Evolutionary conservation across 2,888 invertebrate species (phyloP), one percentile per base, ranked within the genome.

Genomic region (Xanthia togata): DNA sequence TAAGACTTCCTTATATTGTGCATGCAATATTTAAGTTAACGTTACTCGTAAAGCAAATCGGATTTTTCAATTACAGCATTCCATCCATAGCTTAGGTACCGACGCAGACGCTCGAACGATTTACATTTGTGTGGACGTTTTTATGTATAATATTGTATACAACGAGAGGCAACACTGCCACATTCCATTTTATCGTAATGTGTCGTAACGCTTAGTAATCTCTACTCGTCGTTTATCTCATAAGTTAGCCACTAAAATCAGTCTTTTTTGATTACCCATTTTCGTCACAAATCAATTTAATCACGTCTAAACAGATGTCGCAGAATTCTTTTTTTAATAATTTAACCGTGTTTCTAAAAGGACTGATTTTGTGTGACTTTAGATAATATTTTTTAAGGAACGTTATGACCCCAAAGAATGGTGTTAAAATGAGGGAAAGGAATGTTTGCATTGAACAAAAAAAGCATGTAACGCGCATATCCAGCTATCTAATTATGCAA

Each of bases 31-130:
- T n/a, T n/a, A 90, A 90, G 91, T 83, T 86, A 91, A 91, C 71
- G 90, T 92, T 90, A 81, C 76, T 80, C 75, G 81, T 83, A 82
- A 83, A 81, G 76, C 81, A 72, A 85, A 88, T 87, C 84, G 83
- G 76, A 84, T 81, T 85, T 74, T 87, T 88, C 82, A 84, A 88
- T 87, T 87, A 86, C 87, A 85, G 91, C 92, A 93, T 93, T 94
- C 93, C 93, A 93, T 93, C 94, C 92, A 92, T 89, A 89, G 87
- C 76, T 82, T 87, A 86, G 81, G 87, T 84, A 79, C 73, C 50
- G 81, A 70, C 73, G 83, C 82, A 87, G 65, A 83, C 63, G 82
- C 80, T 78, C 75, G 80, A 86, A 81, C 73, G 73, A 82, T 83
- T 83, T 77, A 74, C 82, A 75, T 79, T 81, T 67, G 78, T 85